Base-by-base conservation (phyloP, 2,888 invertebrate genomes). In the Hoplodrina blanda region DNA sequence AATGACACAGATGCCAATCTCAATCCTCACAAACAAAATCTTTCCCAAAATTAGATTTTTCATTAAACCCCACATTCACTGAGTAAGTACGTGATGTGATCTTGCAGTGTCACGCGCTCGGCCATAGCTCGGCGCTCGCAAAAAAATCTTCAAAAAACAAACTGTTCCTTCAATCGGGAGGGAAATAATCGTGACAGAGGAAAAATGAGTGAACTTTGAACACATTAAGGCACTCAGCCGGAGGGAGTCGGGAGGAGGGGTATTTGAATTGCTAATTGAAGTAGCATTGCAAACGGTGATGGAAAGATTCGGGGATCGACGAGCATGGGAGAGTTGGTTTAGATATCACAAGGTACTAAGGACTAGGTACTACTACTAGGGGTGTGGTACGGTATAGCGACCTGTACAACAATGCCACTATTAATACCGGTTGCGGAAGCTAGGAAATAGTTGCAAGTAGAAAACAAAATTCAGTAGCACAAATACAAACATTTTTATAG, bases 251-350 rank as follows among this genome's bases (percentile, higher is more conserved):
- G 53, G 62, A 62, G 63, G 41, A 50, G 69, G 64, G 56, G 83
- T 86, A 91, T 91, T 90, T 91, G 88, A 90, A 90, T 90, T 91
- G 89, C 88, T 90, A 91, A 91, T 91, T 90, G 85, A 70, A 83
- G 76, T 74, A 84, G 82, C 81, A 82, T 75, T 76, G 72, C 76
- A 75, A 62, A 68, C 59, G 57, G 60, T 57, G 65, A 75, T 73
- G 64, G 60, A 75, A 75, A 82, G 55, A 77, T 69, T 78, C 17
- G 54, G 61, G 50, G 19, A 71, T 69, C 62, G 68, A 75, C 50
- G 57, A 62, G 55, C 61, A 52, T 19, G 46, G 8, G n/a, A 62
- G 33, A n/a, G 17, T 49, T 46, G 53, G 13, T 55, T 17, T 30
- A n/a, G 25, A 56, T 44, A 50, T 44, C 49, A 37, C 20, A 19